Evolutionary conservation across 2,113 vertebrate genomes (phyloP).

Genomic region (Spilogale gracilis): DNA sequence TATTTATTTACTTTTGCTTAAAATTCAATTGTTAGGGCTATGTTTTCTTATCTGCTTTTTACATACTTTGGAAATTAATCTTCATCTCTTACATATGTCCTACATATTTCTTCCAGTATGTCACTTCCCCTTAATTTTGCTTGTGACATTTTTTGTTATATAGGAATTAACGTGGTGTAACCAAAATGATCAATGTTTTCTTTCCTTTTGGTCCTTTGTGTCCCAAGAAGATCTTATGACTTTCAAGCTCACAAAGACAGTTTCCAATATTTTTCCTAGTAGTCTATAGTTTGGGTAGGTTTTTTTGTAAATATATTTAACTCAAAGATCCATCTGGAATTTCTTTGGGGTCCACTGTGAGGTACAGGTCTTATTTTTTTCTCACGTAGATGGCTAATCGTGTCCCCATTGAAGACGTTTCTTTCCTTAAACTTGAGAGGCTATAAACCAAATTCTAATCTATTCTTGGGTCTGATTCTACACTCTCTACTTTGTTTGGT

Average conservation of each 20-base stretch:
- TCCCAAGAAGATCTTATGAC: not conserved
- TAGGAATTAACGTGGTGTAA: not conserved
- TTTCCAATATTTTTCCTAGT: not conserved
- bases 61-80: constrained; percentile 22
- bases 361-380: not conserved
- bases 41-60: constrained; percentile 12
- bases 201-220: not conserved
- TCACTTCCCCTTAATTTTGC: constrained; percentile 12
- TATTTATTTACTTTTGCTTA: not conserved
- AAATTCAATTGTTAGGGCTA: not conserved
- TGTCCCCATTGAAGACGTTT: not conserved
- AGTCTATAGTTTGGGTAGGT: not conserved
- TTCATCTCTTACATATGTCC: not conserved
- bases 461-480: not conserved
- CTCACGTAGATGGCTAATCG: not conserved
- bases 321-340: not conserved
- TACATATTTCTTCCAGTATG: not conserved
- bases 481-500: not conserved
- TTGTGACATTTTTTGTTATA: not conserved
- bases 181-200: not conserved
- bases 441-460: not conserved
- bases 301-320: not conserved
- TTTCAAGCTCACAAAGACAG: constrained; percentile 40
- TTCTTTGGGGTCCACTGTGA: not conserved
- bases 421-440: not conserved